Evolutionary conservation across 35 echinoderm and acorn worm species (phyloP), one percentile per base, ranked within the genome.

Genomic region (Ptychodera flava): DNA sequence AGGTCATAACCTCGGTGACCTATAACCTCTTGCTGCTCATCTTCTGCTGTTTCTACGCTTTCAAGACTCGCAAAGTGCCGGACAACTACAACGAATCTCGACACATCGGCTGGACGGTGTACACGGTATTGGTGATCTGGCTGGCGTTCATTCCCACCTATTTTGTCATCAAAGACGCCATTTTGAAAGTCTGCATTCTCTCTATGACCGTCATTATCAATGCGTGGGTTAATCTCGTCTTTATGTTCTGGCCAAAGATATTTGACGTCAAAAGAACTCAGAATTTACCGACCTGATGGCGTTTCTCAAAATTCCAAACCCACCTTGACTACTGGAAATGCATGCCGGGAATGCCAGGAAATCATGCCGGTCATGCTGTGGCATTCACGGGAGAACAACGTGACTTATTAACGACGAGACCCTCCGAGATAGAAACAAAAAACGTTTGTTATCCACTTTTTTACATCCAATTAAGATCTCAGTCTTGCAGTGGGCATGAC

Each of bases 71-170:
- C 29, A 93, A 89, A 45, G 91, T 93, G 1, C 91, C 91, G 1
- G 89, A 38, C 32, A 93, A 93, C 80, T 93, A 93, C 88, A 93
- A 93, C 91, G 91, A 93, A 37, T 93, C 91, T 33, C 91, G 91
- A 2, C 89, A 89, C 88, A 93, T 93, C 78, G 77, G 34, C 77
- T 78, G 89, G 28, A 88, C 83, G 34, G 91, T 87, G 15, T 93
- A 93, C 87, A 93, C 91, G 0, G 83, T 83, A 22, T 35, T 93
- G 38, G 88, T 93, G 1, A 93, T 93, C 33, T 93, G 91, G 91
- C 80, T 89, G 30, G 91, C 81, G 0, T 93, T 93, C 79, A 93
- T 93, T 22, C 82, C 91, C 0, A 87, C 87, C 64, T 93, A 89
- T 37, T 93, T 93, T 81, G 35, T 82, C 2, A 35, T 93, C 35